These are phyloP conservation scores for Cyprinodon brontotheroides DNA, from an alignment of 2,113 vertebrate genomes.

Conservation along the genomic window DNA sequence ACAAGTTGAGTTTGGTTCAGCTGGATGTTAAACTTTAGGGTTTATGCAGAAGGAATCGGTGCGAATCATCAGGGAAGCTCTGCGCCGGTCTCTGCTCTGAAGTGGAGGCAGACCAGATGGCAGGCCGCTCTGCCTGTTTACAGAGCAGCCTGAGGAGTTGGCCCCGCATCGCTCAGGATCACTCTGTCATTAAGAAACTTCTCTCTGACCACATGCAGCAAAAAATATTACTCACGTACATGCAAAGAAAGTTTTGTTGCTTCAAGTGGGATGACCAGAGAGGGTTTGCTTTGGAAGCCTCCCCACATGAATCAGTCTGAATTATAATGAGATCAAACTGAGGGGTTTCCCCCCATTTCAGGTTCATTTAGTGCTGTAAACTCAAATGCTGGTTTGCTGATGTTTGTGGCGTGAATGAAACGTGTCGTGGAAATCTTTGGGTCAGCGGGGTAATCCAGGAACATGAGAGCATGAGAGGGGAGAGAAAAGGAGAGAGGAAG, in stretches of 20 bases:
- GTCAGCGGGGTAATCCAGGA: conserved; percentile 52
- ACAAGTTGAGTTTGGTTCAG: background rate
- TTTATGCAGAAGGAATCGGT: conserved; percentile 29
- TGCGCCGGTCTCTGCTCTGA: conserved; percentile 33
- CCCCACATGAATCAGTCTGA: conserved; percentile 27
- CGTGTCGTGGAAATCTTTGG: conserved; percentile 26
- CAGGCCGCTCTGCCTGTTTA: conserved; percentile 60
- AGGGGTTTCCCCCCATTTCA: background rate
- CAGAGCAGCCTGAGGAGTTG: conserved; percentile 33
- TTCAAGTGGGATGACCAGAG: conserved; percentile 20
- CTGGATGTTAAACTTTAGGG: background rate
- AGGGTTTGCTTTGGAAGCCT: conserved; percentile 20
- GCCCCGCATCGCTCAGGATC: conserved; percentile 34
- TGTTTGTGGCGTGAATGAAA: conserved; percentile 10
- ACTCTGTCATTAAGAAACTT: conserved; percentile 68
- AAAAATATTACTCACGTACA: conserved; percentile 55
- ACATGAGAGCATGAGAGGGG: conserved; percentile 49
- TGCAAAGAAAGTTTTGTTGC: conserved; percentile 29
- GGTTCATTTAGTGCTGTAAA: background rate
- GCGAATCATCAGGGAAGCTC: conserved; percentile 29
- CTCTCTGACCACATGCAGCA: conserved; percentile 55
- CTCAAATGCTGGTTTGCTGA: background rate
- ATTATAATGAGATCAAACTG: conserved; percentile 25
- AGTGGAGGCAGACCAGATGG: conserved; percentile 62
- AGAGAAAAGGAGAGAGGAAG: background rate